Evolutionary conservation across 2,797 vertebrate genomes (phyloP).

Genomic region (Chromis chromis): DNA sequence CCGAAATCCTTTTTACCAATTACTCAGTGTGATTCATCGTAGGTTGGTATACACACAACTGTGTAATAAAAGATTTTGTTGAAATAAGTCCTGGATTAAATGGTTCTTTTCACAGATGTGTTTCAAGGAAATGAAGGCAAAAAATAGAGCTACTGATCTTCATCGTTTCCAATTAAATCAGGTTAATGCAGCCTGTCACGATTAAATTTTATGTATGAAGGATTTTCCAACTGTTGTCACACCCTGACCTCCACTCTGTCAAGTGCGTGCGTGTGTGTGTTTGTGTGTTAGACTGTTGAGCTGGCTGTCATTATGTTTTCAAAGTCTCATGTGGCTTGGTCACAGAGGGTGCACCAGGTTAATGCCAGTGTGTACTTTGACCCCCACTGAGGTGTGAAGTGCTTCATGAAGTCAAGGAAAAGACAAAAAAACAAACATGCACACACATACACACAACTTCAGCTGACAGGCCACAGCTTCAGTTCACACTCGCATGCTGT

Average conservation of each 20-base stretch:
- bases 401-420: constrained; percentile 58
- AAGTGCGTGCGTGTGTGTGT: not conserved
- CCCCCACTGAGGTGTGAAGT: constrained; percentile 72
- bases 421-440: constrained; percentile 38
- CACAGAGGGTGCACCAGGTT: constrained; percentile 48
- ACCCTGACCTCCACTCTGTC: not conserved
- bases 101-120: constrained; percentile 24
- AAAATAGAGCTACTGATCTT: not conserved
- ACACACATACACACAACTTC: constrained; percentile 28
- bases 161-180: constrained; percentile 17
- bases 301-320: constrained; percentile 9
- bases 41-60: constrained; percentile 50
- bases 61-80: constrained; percentile 60
- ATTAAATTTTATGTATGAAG: not conserved
- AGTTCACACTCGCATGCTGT: constrained; percentile 55
- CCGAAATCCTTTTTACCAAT: constrained; percentile 49
- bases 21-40: constrained; percentile 36
- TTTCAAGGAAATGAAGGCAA: constrained; percentile 9
- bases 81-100: constrained; percentile 37
- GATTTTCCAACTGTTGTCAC: not conserved
- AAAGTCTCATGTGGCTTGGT: constrained; percentile 31
- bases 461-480: constrained; percentile 57
- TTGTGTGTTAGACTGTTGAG: not conserved
- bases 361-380: constrained; percentile 61
- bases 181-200: not conserved